A percentile compares a stretch with the other conserved stretches of the same genome.
Evolutionary conservation across 2,888 invertebrate species (phyloP).

Genomic region (Venustoraphidia nigricollis): DNA sequence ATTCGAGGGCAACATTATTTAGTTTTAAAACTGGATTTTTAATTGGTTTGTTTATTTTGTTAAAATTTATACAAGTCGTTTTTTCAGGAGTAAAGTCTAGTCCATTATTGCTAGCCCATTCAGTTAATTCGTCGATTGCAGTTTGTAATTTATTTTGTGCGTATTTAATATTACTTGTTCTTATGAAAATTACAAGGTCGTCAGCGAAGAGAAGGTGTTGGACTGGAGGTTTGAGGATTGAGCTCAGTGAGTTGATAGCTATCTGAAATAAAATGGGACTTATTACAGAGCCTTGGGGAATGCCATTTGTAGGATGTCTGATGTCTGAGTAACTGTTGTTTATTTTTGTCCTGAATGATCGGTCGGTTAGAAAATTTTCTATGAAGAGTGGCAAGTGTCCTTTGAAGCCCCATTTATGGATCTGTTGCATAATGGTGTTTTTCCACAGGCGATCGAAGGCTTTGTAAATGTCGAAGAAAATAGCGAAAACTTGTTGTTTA

Average conservation of each 20-base stretch:
- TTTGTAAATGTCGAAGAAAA: conserved; percentile 10
- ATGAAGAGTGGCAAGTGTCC: not conserved
- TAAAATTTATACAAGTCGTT: conserved; percentile 1
- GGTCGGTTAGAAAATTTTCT: not conserved
- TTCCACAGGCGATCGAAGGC: conserved; percentile 8
- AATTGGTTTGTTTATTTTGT: not conserved
- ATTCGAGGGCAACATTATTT: not conserved
- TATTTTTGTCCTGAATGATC: not conserved
- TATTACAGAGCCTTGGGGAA: conserved; percentile 3
- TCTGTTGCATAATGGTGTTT: not conserved
- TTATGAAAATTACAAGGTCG: not conserved
- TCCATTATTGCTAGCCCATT: not conserved
- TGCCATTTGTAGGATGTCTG: conserved; percentile 1
- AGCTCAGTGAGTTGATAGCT: not conserved
- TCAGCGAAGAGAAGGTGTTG: not conserved
- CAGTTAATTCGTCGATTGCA: conserved; percentile 3
- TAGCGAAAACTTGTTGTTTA: conserved; percentile 4
- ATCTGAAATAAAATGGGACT: not conserved
- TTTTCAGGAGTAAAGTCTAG: conserved; percentile 6
- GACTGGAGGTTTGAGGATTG: not conserved
- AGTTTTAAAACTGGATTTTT: not conserved
- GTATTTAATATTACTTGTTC: conserved; percentile 4
- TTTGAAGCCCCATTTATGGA: not conserved
- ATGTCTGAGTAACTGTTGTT: not conserved
- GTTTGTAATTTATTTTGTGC: conserved; percentile 1